Percentiles rank a stretch among this genome's conserved stretches.
phyloP scores from a whole-genome alignment of 2,888 invertebrate genomes.

The Sepioteuthis lessoniana region DNA sequence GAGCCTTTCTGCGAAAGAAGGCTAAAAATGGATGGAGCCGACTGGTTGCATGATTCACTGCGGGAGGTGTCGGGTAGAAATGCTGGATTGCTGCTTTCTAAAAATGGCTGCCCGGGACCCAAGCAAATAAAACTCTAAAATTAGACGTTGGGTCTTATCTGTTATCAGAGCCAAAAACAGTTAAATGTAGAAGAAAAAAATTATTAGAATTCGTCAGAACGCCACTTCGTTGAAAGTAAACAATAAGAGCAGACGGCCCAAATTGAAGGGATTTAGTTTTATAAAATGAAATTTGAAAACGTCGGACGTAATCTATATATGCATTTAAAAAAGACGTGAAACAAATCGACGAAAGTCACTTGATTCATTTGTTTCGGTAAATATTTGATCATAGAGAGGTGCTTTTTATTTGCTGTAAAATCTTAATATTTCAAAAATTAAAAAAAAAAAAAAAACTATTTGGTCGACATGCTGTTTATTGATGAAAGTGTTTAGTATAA shows the following conservation, averaged over 20 bases:
- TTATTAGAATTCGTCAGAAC: neutral
- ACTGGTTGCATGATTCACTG: constrained; percentile 11
- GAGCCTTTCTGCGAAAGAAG: neutral
- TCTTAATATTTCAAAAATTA: too few species aligned
- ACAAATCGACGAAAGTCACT: too few species aligned
- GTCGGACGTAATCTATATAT: too few species aligned
- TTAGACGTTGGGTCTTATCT: neutral
- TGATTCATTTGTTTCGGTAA: too few species aligned
- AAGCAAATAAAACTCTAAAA: neutral
- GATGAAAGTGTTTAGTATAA: neutral
- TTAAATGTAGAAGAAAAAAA: neutral
- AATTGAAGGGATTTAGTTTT: neutral
- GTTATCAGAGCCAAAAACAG: neutral
- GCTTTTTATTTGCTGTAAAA: too few species aligned
- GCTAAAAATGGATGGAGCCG: neutral
- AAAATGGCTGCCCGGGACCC: neutral
- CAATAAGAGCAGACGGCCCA: neutral
- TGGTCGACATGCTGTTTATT: neutral
- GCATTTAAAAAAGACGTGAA: too few species aligned
- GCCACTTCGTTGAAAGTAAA: neutral
- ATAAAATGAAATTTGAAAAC: too few species aligned
- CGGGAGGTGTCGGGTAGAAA: neutral
- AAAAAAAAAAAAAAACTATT: too few species aligned
- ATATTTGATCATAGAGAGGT: too few species aligned
- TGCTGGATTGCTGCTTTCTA: neutral